Conservation (phyloP, 1,140 invertebrate genomes). For the Hormaphis cornu region DNA sequence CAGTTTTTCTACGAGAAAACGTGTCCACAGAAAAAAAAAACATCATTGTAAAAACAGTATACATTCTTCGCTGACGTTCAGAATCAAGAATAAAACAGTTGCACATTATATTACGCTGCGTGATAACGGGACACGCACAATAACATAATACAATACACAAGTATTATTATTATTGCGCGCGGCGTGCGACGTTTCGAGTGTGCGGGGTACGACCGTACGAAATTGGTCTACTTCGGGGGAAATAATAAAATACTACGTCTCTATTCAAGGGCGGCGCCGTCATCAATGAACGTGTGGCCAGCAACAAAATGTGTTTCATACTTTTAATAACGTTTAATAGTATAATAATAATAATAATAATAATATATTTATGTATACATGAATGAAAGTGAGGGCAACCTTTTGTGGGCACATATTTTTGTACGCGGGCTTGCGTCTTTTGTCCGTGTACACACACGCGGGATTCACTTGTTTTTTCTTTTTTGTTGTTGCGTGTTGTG, state of each 20-base stretch:
- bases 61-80: no score
- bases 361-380: background rate
- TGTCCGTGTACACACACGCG: no score
- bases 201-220: background rate
- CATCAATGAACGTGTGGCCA: background rate
- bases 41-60: no score
- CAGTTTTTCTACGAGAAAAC: no score
- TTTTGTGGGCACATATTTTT: slow-evolving; percentile 3
- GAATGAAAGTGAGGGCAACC: slow-evolving; percentile 3
- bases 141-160: background rate
- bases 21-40: no score
- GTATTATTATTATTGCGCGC: background rate
- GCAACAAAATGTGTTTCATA: background rate
- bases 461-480: slow-evolving; percentile 6
- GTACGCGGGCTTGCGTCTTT: background rate
- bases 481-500: background rate
- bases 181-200: no score
- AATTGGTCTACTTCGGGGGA: slow-evolving; percentile 21
- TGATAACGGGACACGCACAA: no score
- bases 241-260: no score
- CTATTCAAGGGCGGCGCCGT: background rate
- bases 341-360: no score
- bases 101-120: no score
- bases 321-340: no score
- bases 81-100: no score